Evolutionary conservation across 2,113 vertebrate genomes (phyloP), one percentile per base, ranked within the genome.

Genomic region (Cricetomys ansorgei): DNA sequence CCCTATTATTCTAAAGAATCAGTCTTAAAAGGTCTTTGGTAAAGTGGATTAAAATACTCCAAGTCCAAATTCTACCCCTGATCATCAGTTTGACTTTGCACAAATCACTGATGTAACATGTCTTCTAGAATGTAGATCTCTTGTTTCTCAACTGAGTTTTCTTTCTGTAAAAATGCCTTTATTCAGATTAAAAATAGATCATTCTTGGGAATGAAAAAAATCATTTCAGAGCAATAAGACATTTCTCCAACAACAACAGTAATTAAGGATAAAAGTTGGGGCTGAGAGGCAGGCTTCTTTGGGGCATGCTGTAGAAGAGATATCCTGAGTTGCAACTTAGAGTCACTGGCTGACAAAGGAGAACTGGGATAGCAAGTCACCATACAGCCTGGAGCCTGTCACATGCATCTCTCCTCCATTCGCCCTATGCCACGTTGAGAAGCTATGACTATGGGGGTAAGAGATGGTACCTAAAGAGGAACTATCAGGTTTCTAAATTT

Each of bases 121-220:
- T 85, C 45, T 31, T 94, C 43, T 84, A 86, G 50, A 92, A 69
- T 7, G 70, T 8, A 92, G 86, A 23, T 91, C 48, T 94, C 50
- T 34, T 88, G 57, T 34, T 15, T 84, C 21, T 31, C 65, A 75
- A 77, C 9, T 7, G 25, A 88, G 12, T 88, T 43, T 72, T 59
- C 65, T 67, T 85, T 72, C 62, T 29, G 43, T 75, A 86, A 69
- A 94, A 94, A 53, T 53, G 89, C 5, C 94, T 91, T 81, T 84
- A 34, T 84, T 94, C 75, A 62, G 34, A 94, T 87, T 23, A 85
- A 89, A 86, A 87, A 87, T 95, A 89, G 25, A 87, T 65, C 4
- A 57, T 91, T 93, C 64, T 81, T 97, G 89, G n/a, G 45, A 86
- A 95, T 55, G 62, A 92, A 57, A 83, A 45, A 75, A 70, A 83